Percentiles rank a stretch among this genome's conserved stretches.
Conservation (phyloP, 1,140 invertebrate species). For the Lucilia cuprina region DNA sequence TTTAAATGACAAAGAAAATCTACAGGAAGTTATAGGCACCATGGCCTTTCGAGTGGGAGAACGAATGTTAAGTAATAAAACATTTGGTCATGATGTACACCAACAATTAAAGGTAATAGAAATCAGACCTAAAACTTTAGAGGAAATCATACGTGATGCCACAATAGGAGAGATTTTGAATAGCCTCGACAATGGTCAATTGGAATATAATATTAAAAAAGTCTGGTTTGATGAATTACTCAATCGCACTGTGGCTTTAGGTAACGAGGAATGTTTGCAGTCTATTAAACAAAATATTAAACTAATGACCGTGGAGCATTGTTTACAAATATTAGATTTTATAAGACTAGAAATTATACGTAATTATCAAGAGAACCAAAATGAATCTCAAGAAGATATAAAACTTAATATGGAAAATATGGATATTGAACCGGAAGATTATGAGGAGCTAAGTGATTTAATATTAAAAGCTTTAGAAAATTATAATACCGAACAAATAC, state of each 20-base stretch:
- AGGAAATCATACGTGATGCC: slow-evolving; percentile 41
- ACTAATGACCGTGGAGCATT: slow-evolving; percentile 39
- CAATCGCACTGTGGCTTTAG: slow-evolving; percentile 40
- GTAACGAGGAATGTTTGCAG: slow-evolving; percentile 52
- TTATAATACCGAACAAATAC: slow-evolving; percentile 35
- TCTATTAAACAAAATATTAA: slow-evolving; percentile 42
- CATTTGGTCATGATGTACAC: slow-evolving; percentile 42
- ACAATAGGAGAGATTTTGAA: slow-evolving; percentile 47
- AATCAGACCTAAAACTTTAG: slow-evolving; percentile 42
- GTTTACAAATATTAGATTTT: slow-evolving; percentile 38
- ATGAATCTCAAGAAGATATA: background rate
- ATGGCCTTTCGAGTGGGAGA: slow-evolving; percentile 40
- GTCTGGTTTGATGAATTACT: slow-evolving; percentile 43
- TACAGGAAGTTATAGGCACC: slow-evolving; percentile 45
- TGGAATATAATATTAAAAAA: background rate
- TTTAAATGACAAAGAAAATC: slow-evolving; percentile 37
- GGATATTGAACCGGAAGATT: slow-evolving; percentile 31
- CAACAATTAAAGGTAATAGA: slow-evolving; percentile 44
- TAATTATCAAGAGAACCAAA: slow-evolving; percentile 18
- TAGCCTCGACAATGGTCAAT: slow-evolving; percentile 44
- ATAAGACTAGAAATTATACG: slow-evolving; percentile 28
- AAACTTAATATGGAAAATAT: slow-evolving; percentile 27
- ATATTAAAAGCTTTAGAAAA: slow-evolving; percentile 36
- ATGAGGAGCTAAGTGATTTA: slow-evolving; percentile 23
- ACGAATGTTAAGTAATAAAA: slow-evolving; percentile 28